A percentile compares a stretch with the other conserved stretches of the same genome.
Evolutionary conservation across 2,888 invertebrate genomes (phyloP).

Genomic region (Sphaerophoria rueppellii): DNA sequence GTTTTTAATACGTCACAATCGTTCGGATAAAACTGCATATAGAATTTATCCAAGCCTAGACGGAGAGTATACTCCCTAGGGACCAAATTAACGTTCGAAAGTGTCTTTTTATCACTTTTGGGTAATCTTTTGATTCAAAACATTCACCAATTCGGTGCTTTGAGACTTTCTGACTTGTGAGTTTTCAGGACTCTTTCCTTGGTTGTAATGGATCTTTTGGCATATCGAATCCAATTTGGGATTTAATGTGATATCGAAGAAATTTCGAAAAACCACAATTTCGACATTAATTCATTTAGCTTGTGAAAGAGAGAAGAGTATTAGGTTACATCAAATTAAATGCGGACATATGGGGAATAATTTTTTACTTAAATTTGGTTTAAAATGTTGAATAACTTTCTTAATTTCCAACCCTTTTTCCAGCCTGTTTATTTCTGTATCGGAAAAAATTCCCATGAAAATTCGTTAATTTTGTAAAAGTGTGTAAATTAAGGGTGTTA

Average conservation of each 20-base stretch:
- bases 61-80: slow-evolving; percentile 62
- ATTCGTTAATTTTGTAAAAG: not conserved
- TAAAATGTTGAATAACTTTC: not conserved
- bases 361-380: not conserved
- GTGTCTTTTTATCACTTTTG: slow-evolving; percentile 75
- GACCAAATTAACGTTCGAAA: slow-evolving; percentile 75
- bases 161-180: slow-evolving; percentile 1
- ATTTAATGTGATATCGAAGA: slow-evolving; percentile 3
- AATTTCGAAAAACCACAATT: slow-evolving; percentile 32
- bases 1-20: slow-evolving; percentile 58
- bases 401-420: not conserved
- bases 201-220: slow-evolving; percentile 50
- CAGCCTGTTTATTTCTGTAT: too few species aligned
- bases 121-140: slow-evolving; percentile 68
- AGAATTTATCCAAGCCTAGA: not conserved
- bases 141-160: slow-evolving; percentile 42
- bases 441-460: not conserved
- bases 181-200: slow-evolving; percentile 10
- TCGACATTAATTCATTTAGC: slow-evolving; percentile 37
- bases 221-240: slow-evolving; percentile 66
- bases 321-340: slow-evolving; percentile 18
- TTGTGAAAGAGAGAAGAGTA: not conserved
- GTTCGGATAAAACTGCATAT: slow-evolving; percentile 52
- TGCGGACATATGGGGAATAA: not conserved
- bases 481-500: not conserved